These are phyloP conservation scores for Drosophila willistoni DNA, from an alignment of 1,140 invertebrate species.

Conservation along the genomic window DNA sequence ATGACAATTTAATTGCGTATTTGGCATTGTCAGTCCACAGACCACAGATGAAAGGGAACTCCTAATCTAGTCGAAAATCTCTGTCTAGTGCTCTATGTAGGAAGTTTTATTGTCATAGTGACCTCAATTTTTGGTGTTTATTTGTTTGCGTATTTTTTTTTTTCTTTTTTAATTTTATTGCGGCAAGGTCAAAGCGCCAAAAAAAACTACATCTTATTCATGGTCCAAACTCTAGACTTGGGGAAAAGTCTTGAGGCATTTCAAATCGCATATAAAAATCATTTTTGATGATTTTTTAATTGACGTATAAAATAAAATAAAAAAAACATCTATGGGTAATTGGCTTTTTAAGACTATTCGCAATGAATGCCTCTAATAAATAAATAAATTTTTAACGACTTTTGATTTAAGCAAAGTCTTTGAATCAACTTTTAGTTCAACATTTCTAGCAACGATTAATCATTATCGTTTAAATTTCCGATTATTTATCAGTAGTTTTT, in stretches of 20 bases:
- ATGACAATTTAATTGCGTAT: constrained; percentile 26
- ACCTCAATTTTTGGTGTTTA: constrained; percentile 16
- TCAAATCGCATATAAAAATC: constrained; percentile 5
- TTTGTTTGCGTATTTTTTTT: constrained; percentile 8
- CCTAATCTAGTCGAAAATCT: constrained; percentile 14
- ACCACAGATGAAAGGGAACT: constrained; percentile 9
- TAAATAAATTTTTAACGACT: background rate
- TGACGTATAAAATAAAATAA: background rate
- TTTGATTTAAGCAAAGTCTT: background rate
- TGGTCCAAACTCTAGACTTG: constrained; percentile 13
- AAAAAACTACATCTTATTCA: background rate
- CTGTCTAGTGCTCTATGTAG: constrained; percentile 10
- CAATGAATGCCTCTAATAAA: background rate
- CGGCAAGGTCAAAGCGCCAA: constrained; percentile 18
- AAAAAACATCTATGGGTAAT: constrained; percentile 1
- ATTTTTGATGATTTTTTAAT: constrained; percentile 22
- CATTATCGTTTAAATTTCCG: too few relatives aligned
- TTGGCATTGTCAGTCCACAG: constrained; percentile 20
- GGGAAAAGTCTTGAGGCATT: constrained; percentile 20
- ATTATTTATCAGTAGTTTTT: too few relatives aligned
- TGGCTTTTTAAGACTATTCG: constrained; percentile 8
- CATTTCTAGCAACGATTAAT: too few relatives aligned
- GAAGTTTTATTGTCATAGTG: constrained; percentile 27
- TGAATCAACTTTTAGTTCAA: too few relatives aligned
- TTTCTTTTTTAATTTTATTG: background rate